Evolutionary conservation across 2,113 vertebrate genomes (phyloP), one percentile per base, ranked within the genome.

Genomic region (Saguinus midas): DNA sequence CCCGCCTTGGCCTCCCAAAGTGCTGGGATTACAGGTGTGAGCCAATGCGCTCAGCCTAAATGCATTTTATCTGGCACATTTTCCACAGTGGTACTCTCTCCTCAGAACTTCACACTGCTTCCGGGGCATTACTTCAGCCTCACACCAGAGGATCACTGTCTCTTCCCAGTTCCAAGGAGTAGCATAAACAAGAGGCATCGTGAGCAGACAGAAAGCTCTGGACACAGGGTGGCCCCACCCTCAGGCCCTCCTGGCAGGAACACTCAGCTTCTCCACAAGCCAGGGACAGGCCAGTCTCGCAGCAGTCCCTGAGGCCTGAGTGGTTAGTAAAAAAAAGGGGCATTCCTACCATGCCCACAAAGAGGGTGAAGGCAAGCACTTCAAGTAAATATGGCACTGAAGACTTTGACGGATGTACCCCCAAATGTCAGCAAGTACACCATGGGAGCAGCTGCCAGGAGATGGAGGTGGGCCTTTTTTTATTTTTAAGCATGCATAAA

Each of bases 121-220:
- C 29, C 6, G 50, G 72, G 48, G 80, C 70, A 43, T 45, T 55
- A 50, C 58, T 45, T 94, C 70, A 92, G 37, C 43, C 64, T 89
- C 68, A 87, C 14, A 57, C 32, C 43, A 72, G 76, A 91, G 40
- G 18, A 29, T 55, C 52, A 27, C 0, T 58, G 45, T 76, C 45
- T 43, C 79, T 75, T 91, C 52, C 57, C 25, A 45, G 55, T 45
- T 91, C 78, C 80, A 89, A 91, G 73, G 66, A 68, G 43, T 43
- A 78, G 61, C 37, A 48, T 68, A 95, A 66, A 70, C 11, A 37
- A 94, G 52, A 32, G 29, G 9, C 2, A 48, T 2, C 14, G 23
- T 40, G 80, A 57, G 13, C 14, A 64, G 35, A 57, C 3, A n/a
- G 40, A 17, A 37, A 32, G 66, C 72, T 37, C 50, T 17, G 25